Conservation (phyloP, 2,113 vertebrate species). For the Daboia siamensis region DNA sequence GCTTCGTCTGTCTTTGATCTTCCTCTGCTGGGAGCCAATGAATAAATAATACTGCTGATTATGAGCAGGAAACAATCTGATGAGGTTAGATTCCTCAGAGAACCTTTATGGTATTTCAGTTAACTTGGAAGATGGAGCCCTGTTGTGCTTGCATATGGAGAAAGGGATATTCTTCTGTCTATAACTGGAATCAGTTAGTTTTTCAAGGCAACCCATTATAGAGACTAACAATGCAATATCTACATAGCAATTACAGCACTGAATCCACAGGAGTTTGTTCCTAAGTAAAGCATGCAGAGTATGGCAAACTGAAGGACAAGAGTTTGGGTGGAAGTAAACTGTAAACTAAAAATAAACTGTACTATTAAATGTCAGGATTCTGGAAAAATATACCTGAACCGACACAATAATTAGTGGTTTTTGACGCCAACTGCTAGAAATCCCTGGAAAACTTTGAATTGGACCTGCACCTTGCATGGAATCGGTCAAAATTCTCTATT, state of each 20-base stretch:
- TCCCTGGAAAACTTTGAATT: background rate
- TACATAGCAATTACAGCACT: background rate
- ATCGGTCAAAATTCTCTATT: background rate
- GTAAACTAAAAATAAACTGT: background rate
- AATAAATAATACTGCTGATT: constrained; percentile 32
- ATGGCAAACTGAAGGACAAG: background rate
- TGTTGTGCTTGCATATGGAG: background rate
- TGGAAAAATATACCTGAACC: background rate
- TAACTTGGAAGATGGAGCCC: background rate
- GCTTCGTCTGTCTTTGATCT: constrained; percentile 26
- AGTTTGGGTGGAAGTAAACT: background rate
- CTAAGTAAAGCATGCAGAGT: background rate
- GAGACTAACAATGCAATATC: background rate
- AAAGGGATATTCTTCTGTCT: background rate
- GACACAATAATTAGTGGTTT: background rate
- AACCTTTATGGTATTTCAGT: background rate
- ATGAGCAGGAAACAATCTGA: constrained; percentile 23
- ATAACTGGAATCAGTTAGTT: background rate
- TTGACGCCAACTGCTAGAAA: background rate
- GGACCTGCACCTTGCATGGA: background rate
- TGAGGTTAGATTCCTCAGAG: background rate
- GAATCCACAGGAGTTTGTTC: background rate
- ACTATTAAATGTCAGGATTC: background rate
- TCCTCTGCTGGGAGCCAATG: constrained; percentile 16
- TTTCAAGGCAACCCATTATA: background rate